Percentiles rank a stretch among this genome's conserved stretches.
These are phyloP conservation scores for Odocoileus virginianus DNA, from an alignment of 2,113 vertebrate genomes.

Conservation along the genomic window DNA sequence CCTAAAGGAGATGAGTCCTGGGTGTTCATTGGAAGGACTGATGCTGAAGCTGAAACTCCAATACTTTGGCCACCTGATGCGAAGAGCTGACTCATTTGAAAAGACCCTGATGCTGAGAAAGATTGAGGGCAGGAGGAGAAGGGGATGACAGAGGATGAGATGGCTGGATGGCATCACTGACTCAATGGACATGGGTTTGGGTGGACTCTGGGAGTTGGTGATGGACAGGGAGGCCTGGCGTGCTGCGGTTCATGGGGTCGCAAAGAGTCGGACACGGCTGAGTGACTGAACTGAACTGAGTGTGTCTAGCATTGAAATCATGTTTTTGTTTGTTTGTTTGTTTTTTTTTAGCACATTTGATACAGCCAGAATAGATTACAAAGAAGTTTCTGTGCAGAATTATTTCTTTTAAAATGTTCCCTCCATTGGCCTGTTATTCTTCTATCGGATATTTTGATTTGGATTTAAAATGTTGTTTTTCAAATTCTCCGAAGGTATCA, in stretches of 20 bases:
- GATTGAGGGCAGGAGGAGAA: neutral
- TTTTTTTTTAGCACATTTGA: neutral
- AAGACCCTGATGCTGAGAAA: neutral
- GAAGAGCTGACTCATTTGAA: neutral
- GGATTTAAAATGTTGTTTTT: neutral
- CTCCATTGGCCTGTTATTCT: neutral
- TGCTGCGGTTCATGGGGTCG: neutral
- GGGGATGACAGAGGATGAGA: neutral
- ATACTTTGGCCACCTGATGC: neutral
- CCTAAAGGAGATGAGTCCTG: neutral
- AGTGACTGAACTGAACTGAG: neutral
- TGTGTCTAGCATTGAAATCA: neutral
- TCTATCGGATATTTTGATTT: neutral
- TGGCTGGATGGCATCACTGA: neutral
- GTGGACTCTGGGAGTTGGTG: neutral
- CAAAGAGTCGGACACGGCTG: neutral
- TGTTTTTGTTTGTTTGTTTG: neutral
- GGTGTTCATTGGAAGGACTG: neutral
- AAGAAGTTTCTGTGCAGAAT: neutral
- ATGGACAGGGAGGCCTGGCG: neutral
- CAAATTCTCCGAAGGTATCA: neutral
- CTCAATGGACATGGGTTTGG: neutral
- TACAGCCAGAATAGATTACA: neutral
- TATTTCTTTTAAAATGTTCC: neutral
- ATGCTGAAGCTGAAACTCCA: neutral